Percentiles rank a stretch among this genome's conserved stretches.
These are phyloP conservation scores for Polyommatus iphigenia DNA, from an alignment of 2,888 invertebrate genomes.

Conservation along the genomic window DNA sequence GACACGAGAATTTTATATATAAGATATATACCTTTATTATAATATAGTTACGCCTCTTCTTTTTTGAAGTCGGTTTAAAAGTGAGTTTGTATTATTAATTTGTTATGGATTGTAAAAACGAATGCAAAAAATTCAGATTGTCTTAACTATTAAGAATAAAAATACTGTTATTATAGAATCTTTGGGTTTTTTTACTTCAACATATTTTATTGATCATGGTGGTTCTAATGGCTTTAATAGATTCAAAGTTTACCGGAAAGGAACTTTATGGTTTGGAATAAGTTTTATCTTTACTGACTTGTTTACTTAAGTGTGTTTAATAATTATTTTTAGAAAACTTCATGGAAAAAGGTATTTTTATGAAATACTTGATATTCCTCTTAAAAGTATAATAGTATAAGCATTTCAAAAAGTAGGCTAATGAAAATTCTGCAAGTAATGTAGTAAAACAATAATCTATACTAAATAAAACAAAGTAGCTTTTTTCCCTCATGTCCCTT, in stretches of 20 bases:
- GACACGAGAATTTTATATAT: too few species aligned
- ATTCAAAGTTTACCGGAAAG: constrained; percentile 13
- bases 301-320: not conserved
- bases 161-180: not conserved
- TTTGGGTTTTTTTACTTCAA: not conserved
- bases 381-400: too few species aligned
- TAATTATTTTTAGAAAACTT: not conserved
- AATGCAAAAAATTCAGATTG: not conserved
- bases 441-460: not conserved
- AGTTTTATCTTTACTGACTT: constrained; percentile 20
- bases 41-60: too few species aligned
- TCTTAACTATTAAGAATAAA: not conserved
- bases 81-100: too few species aligned
- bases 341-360: too few species aligned
- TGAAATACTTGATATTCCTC: too few species aligned
- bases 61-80: too few species aligned
- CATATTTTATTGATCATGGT: constrained; percentile 1
- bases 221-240: not conserved
- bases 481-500: too few species aligned
- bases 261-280: not conserved
- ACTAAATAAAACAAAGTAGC: too few species aligned
- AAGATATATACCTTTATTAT: too few species aligned
- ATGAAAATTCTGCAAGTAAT: not conserved
- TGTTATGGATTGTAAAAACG: too few species aligned
- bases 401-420: not conserved